Evolutionary conservation across 2,888 invertebrate genomes (phyloP).

Genomic region (Stegana nigrithorax): DNA sequence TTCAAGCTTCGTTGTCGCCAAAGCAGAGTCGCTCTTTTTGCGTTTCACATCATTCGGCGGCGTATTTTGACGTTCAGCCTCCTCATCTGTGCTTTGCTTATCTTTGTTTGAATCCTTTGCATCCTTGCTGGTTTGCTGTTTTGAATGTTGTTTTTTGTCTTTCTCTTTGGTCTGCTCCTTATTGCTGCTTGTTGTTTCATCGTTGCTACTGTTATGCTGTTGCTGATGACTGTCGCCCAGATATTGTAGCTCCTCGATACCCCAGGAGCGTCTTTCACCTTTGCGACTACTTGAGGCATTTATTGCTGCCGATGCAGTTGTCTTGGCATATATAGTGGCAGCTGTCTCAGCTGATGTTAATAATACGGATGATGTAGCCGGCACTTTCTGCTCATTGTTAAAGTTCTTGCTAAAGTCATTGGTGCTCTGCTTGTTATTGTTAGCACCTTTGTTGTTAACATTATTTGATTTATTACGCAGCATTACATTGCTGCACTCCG

Average conservation of each 20-base stretch:
- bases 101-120: not conserved
- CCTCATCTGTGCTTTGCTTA: conserved; percentile 6
- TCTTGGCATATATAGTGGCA: not conserved
- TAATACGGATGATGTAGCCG: conserved; percentile 24
- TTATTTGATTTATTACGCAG: conserved; percentile 54
- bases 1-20: conserved; percentile 21
- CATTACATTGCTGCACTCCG: conserved; percentile 61
- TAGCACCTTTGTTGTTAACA: conserved; percentile 24
- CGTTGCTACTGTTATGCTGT: not conserved
- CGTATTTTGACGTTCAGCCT: conserved; percentile 18
- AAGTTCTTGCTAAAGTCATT: conserved; percentile 60
- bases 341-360: not conserved
- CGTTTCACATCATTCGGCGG: conserved; percentile 29
- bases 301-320: conserved; percentile 20
- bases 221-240: conserved; percentile 53
- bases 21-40: conserved; percentile 37
- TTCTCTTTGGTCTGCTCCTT: conserved; percentile 27
- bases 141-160: conserved; percentile 21
- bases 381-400: conserved; percentile 39
- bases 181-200: conserved; percentile 23
- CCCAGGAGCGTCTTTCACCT: conserved; percentile 75
- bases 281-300: conserved; percentile 44
- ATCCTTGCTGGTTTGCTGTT: not conserved
- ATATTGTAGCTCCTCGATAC: conserved; percentile 74
- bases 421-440: conserved; percentile 40